Conservation (phyloP, 2,797 vertebrate species). For the Sus cebifrons region DNA sequence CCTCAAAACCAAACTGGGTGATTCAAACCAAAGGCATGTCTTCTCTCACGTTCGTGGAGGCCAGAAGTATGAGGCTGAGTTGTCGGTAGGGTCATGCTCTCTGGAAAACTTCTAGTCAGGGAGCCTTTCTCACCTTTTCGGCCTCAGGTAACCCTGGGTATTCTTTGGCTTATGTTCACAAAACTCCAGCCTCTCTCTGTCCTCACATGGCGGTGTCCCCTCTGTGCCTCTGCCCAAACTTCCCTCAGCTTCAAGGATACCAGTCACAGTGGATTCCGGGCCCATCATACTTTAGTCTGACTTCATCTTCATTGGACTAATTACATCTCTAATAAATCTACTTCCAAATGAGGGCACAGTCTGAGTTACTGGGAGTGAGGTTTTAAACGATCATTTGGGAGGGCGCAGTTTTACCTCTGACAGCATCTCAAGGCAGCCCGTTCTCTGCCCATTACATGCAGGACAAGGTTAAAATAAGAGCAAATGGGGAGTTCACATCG, state of each 20-base stretch:
- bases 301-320: neutral
- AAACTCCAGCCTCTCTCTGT: neutral
- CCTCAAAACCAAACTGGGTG: neutral
- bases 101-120: neutral
- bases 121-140: neutral
- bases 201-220: neutral
- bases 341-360: neutral
- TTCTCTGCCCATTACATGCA: neutral
- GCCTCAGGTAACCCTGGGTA: fast-evolving
- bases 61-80: neutral
- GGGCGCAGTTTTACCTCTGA: neutral
- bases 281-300: neutral
- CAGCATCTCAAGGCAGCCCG: constrained; percentile 56
- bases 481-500: too few relatives aligned
- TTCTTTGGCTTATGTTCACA: neutral
- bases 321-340: neutral
- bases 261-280: neutral
- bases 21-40: neutral
- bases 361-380: neutral
- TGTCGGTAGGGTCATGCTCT: fast-evolving
- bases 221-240: neutral
- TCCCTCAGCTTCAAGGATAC: neutral
- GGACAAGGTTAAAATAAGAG: neutral
- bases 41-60: neutral
- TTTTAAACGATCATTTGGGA: neutral